These are phyloP conservation scores for Oophaga pumilio DNA, from an alignment of 2,113 vertebrate genomes.

Conservation along the genomic window DNA sequence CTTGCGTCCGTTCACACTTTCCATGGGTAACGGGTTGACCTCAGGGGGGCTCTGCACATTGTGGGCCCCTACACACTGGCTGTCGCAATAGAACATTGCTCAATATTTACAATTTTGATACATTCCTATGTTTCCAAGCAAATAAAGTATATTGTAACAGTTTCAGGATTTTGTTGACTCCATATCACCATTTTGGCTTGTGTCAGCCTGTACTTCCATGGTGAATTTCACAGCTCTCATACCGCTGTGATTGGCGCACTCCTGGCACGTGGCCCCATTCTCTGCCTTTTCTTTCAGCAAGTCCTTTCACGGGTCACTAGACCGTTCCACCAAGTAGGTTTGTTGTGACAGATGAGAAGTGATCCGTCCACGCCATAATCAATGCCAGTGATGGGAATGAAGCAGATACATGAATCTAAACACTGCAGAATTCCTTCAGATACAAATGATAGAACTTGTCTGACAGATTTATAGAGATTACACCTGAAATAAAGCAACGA, in stretches of 20 bases:
- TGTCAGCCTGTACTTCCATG: not conserved
- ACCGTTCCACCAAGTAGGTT: not conserved
- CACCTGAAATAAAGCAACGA: not conserved
- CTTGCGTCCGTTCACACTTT: not conserved
- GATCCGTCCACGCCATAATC: not conserved
- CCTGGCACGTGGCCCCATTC: not conserved
- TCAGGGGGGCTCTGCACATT: not conserved
- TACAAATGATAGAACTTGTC: constrained; percentile 36
- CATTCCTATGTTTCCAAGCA: not conserved
- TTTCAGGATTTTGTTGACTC: not conserved
- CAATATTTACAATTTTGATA: not conserved
- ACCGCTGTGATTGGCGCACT: not conserved
- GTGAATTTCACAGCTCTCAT: not conserved
- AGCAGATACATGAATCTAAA: not conserved
- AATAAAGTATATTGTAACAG: not conserved
- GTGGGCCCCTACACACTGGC: not conserved
- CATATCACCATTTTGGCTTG: not conserved
- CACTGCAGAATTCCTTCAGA: constrained; percentile 18
- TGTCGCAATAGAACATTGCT: not conserved
- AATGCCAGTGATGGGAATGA: constrained; percentile 8
- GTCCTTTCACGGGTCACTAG: constrained; percentile 15
- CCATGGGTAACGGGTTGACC: not conserved
- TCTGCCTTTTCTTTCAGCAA: not conserved
- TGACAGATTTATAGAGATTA: constrained; percentile 16
- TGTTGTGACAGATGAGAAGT: constrained; percentile 19